A percentile compares a stretch with the other conserved stretches of the same genome.
Evolutionary conservation across 1,140 invertebrate species (phyloP).

Genomic region (Vanessa atalanta): DNA sequence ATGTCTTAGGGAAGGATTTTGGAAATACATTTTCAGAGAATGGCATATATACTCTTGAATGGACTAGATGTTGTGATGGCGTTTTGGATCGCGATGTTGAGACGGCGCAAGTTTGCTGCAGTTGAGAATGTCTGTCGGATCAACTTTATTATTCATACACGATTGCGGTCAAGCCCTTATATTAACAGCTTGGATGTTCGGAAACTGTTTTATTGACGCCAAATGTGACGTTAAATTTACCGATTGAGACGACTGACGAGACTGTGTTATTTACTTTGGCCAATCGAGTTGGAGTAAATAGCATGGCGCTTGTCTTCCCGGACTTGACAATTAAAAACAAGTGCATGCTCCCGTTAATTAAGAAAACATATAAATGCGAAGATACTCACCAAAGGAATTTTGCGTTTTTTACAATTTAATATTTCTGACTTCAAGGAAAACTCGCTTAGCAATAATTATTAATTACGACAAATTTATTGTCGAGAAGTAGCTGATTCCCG

Average conservation of each 20-base stretch:
- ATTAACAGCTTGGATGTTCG: background rate
- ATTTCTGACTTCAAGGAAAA: background rate
- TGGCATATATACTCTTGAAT: background rate
- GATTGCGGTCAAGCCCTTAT: background rate
- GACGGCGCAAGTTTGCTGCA: too few relatives aligned
- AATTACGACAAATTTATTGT: background rate
- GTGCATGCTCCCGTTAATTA: background rate
- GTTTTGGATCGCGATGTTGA: too few relatives aligned
- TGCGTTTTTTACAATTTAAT: slow-evolving; percentile 4
- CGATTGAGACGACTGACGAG: background rate
- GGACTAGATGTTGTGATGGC: too few relatives aligned
- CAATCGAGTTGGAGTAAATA: background rate
- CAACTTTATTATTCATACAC: background rate
- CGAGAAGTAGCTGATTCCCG: too few relatives aligned
- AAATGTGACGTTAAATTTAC: background rate
- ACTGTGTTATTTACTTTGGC: background rate
- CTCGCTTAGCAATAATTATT: slow-evolving; percentile 8
- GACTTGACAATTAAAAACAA: background rate
- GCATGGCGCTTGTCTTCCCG: background rate
- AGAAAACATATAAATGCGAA: background rate
- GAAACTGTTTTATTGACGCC: background rate
- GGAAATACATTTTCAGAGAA: background rate
- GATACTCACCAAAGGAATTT: background rate
- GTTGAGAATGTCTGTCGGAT: background rate
- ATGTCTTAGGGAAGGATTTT: too few relatives aligned